Percentiles rank a stretch among this genome's conserved stretches.
These are phyloP conservation scores for Reticulitermes lucifugus DNA, from an alignment of 2,888 invertebrate species.

Conservation along the genomic window DNA sequence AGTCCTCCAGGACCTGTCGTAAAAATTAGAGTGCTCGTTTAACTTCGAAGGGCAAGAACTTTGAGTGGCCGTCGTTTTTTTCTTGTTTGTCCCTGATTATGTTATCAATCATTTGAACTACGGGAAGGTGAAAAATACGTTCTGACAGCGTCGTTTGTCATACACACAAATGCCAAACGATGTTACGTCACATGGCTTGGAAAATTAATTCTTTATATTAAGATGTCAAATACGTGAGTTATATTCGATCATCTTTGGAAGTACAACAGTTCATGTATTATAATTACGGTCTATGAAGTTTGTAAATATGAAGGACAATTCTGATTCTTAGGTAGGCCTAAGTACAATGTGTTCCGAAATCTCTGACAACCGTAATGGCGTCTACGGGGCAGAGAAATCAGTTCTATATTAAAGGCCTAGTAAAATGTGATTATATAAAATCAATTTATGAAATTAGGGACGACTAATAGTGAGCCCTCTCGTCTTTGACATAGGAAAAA, in stretches of 20 bases:
- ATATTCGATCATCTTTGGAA: neutral
- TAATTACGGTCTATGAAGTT: neutral
- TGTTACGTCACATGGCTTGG: neutral
- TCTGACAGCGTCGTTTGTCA: conserved; percentile 26
- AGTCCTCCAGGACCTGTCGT: neutral
- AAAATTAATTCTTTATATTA: neutral
- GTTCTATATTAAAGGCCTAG: too few species aligned
- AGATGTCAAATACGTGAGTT: neutral
- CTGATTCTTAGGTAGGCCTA: too few species aligned
- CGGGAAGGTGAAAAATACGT: neutral
- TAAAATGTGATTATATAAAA: too few species aligned
- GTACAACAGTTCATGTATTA: neutral
- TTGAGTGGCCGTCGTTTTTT: neutral
- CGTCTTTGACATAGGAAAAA: too few species aligned
- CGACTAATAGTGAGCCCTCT: too few species aligned
- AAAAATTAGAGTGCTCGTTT: neutral
- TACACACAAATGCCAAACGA: conserved; percentile 6
- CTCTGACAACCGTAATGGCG: too few species aligned
- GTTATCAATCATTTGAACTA: conserved; percentile 5
- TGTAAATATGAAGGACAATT: neutral
- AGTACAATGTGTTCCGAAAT: too few species aligned
- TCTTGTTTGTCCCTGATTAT: neutral
- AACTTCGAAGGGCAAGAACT: neutral
- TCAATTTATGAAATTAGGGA: too few species aligned
- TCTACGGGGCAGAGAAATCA: too few species aligned